Evolutionary conservation across 2,888 invertebrate genomes (phyloP).

Genomic region (Dilophus febrilis): DNA sequence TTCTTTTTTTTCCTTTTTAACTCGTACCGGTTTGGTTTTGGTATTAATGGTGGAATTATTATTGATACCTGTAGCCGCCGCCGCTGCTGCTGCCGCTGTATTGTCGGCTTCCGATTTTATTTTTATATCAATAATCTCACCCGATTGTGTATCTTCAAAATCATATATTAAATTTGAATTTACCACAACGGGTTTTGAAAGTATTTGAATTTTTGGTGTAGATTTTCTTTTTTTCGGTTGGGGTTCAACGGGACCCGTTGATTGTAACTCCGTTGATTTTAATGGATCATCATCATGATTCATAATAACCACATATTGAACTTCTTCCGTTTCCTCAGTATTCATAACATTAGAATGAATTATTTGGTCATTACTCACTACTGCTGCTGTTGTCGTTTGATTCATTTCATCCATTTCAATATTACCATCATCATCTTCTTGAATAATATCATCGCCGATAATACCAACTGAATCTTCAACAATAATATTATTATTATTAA

Average conservation of each 20-base stretch:
- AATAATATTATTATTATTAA: too few species aligned
- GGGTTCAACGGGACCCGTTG: too few species aligned
- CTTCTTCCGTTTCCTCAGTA: conserved; percentile 7
- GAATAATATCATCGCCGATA: neutral
- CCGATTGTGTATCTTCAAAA: conserved; percentile 25
- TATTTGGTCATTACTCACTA: neutral
- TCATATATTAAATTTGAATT: conserved; percentile 19
- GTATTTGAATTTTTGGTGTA: too few species aligned
- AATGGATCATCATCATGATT: conserved; percentile 23
- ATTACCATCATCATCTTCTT: conserved; percentile 4
- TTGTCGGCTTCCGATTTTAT: conserved; percentile 33
- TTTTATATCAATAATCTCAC: conserved; percentile 33
- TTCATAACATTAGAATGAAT: neutral
- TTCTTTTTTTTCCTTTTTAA: conserved; percentile 12
- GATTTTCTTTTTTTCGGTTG: too few species aligned
- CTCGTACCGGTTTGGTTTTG: too few species aligned
- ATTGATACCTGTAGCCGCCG: conserved; percentile 2
- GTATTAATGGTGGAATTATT: neutral
- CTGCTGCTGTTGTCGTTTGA: conserved; percentile 6
- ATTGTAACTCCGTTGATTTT: conserved; percentile 23
- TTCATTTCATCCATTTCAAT: conserved; percentile 5
- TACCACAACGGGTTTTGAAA: too few species aligned
- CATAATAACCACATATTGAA: conserved; percentile 64
- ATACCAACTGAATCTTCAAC: neutral
- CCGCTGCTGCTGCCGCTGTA: conserved; percentile 36